phyloP scores from a whole-genome alignment of 2,113 vertebrate genomes.

The Vulpes vulpes region DNA sequence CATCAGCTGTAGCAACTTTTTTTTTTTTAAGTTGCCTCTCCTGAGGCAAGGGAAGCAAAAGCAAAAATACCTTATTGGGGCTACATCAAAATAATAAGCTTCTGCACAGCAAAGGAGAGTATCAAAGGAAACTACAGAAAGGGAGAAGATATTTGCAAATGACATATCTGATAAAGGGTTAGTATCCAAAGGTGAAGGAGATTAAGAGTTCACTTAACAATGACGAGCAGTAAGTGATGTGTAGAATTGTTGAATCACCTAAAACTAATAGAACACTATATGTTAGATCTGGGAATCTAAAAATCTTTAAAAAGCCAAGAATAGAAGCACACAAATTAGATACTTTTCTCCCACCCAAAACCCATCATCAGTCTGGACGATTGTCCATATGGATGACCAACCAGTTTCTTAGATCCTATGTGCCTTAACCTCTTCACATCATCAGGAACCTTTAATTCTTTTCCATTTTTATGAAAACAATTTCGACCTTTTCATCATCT shows the following conservation, averaged over 20 bases:
- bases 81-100: background rate
- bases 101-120: background rate
- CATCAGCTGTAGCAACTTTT: background rate
- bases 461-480: background rate
- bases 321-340: background rate
- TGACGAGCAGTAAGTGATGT: background rate
- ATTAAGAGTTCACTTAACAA: background rate
- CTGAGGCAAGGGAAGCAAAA: no score
- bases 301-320: background rate
- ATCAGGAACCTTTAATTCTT: background rate
- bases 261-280: background rate
- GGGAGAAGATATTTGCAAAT: background rate
- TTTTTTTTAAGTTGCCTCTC: background rate
- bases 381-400: background rate
- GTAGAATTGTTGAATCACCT: background rate
- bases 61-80: no score
- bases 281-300: background rate
- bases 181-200: background rate
- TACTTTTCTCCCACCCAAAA: background rate
- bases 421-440: background rate
- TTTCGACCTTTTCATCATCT: background rate
- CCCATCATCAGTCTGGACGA: background rate
- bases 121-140: background rate
- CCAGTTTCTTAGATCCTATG: background rate
- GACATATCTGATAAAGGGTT: background rate